phyloP scores from a whole-genome alignment of 2,797 vertebrate species.

The Myotis daubentonii region DNA sequence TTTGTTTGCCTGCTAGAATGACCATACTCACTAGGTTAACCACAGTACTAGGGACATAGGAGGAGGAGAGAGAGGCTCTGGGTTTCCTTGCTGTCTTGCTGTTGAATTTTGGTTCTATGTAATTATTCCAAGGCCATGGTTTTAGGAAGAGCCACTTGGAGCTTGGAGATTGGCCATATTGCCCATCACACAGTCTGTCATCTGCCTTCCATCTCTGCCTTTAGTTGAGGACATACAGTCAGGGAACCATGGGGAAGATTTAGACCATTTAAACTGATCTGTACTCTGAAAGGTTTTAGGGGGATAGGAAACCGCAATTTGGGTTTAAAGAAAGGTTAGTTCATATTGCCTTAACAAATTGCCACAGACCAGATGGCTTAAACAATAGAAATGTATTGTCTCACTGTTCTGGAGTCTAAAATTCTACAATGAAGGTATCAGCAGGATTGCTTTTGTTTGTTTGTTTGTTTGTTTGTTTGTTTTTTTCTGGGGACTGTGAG shows the following conservation, averaged over 20 bases:
- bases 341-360: not conserved
- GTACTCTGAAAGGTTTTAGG: not conserved
- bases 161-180: not conserved
- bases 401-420: not conserved
- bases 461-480: not conserved
- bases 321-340: not conserved
- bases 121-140: not conserved
- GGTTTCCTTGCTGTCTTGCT: not conserved
- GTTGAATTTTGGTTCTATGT: not conserved
- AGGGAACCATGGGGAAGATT: not conserved
- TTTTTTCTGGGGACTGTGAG: not conserved
- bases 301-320: rapidly evolving
- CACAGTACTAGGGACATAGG: no score
- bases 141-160: not conserved
- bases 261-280: not conserved
- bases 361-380: not conserved
- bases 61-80: not conserved
- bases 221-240: not conserved
- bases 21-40: not conserved
- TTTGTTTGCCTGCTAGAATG: not conserved
- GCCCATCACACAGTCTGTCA: not conserved
- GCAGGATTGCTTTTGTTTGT: not conserved
- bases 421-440: not conserved
- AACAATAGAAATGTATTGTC: not conserved
- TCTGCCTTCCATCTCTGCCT: not conserved